Conservation (phyloP, 1,140 invertebrate species). For the Zaprionus camerounensis region DNA sequence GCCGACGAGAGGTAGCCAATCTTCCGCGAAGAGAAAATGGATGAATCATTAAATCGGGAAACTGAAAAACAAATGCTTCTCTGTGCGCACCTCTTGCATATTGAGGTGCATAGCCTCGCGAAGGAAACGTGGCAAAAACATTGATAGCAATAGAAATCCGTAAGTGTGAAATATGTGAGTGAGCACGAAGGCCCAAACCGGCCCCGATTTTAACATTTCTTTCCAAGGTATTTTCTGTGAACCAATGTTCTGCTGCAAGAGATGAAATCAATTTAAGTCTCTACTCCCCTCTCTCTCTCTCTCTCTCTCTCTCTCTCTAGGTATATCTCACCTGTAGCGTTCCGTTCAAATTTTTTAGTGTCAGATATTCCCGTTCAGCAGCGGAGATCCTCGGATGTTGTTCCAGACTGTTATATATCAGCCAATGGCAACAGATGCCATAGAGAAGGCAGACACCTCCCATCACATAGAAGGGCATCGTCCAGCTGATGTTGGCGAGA, state of each 20-base stretch:
- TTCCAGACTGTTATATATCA: conserved; percentile 67
- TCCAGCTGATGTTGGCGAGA: conserved; percentile 67
- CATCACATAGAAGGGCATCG: conserved; percentile 67
- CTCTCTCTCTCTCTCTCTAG: neutral
- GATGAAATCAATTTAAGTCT: neutral
- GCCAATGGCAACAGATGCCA: conserved; percentile 59
- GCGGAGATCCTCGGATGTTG: conserved; percentile 67
- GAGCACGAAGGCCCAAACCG: conserved; percentile 66
- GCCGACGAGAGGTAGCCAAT: conserved; percentile 59
- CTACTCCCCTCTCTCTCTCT: neutral
- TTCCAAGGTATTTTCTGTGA: conserved; percentile 58
- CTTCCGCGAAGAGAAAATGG: conserved; percentile 8
- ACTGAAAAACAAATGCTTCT: neutral
- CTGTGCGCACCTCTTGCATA: conserved; percentile 42
- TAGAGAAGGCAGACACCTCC: conserved; percentile 51
- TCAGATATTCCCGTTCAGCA: conserved; percentile 58
- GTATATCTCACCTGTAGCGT: conserved; percentile 23
- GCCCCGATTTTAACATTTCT: conserved; percentile 50
- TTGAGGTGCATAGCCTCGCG: conserved; percentile 68
- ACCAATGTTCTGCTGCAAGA: conserved; percentile 27
- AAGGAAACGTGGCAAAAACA: conserved; percentile 69
- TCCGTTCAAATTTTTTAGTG: conserved; percentile 16
- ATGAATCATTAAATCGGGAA: neutral
- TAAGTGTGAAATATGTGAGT: conserved; percentile 76
- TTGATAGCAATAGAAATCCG: conserved; percentile 56